phyloP scores from a whole-genome alignment of 2,113 vertebrate species.

The Gobius niger region DNA sequence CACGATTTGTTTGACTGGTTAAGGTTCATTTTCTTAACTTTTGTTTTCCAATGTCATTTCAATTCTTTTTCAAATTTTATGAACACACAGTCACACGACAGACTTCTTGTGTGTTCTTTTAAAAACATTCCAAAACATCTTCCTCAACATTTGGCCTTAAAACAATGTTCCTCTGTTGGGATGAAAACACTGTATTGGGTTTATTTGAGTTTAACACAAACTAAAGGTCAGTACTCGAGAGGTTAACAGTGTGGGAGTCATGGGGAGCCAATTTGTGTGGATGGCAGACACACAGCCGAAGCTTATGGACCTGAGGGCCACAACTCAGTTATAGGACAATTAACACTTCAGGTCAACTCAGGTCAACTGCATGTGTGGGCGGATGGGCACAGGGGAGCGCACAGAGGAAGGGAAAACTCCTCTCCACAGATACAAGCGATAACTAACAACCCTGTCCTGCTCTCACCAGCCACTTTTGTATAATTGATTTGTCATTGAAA shows the following conservation, averaged over 20 bases:
- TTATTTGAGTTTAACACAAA: slow-evolving; percentile 41
- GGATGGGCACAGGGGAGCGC: neutral
- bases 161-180: slow-evolving; percentile 3
- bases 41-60: too few relatives aligned
- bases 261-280: slow-evolving; percentile 37
- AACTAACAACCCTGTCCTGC: neutral
- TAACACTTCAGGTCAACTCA: slow-evolving; percentile 36
- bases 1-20: too few relatives aligned
- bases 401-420: slow-evolving; percentile 5
- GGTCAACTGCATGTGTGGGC: slow-evolving; percentile 35
- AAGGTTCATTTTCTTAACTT: too few relatives aligned
- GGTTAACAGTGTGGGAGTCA: slow-evolving; percentile 24
- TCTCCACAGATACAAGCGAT: slow-evolving; percentile 1
- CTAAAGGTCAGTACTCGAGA: slow-evolving; percentile 24
- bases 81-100: too few relatives aligned
- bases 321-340: slow-evolving; percentile 29
- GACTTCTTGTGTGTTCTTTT: too few relatives aligned
- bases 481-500: neutral
- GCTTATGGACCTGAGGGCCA: slow-evolving; percentile 20
- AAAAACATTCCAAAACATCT: neutral
- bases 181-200: slow-evolving; percentile 1
- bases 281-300: slow-evolving; percentile 28
- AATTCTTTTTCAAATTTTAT: too few relatives aligned
- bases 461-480: neutral
- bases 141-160: neutral